phyloP scores from a whole-genome alignment of 2,888 invertebrate species.

The Lordiphosa andalusiaca region DNA sequence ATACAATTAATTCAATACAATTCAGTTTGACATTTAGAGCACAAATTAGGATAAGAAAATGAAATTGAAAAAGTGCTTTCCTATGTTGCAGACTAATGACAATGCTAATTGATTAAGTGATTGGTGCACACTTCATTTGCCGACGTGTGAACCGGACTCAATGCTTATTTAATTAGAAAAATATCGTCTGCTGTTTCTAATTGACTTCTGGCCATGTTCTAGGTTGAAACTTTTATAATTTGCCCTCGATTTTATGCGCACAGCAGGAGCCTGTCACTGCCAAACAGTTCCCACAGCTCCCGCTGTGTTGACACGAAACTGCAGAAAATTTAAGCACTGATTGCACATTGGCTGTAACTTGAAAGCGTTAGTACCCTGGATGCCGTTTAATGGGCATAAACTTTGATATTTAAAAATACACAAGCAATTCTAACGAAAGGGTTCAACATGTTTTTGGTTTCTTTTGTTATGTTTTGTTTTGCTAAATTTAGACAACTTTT shows the following conservation, averaged over 20 bases:
- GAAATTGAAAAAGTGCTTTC: slow-evolving; percentile 33
- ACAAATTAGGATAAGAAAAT: background rate
- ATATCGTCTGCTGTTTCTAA: too few relatives aligned
- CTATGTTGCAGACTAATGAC: slow-evolving; percentile 21
- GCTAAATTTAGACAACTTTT: slow-evolving; percentile 62
- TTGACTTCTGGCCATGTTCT: too few relatives aligned
- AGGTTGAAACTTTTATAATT: background rate
- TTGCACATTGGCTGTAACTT: slow-evolving; percentile 1
- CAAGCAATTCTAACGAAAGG: slow-evolving; percentile 27
- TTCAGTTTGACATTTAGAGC: too few relatives aligned
- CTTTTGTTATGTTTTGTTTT: slow-evolving; percentile 35
- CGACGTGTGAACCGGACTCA: background rate
- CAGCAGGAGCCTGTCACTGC: slow-evolving; percentile 2
- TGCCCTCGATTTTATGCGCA: background rate
- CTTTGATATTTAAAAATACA: slow-evolving; percentile 59
- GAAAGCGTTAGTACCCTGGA: slow-evolving; percentile 18
- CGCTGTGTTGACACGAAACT: background rate
- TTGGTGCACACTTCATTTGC: background rate
- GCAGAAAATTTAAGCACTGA: slow-evolving; percentile 3
- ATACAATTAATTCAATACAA: too few relatives aligned
- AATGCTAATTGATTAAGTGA: slow-evolving; percentile 4
- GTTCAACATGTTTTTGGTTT: slow-evolving; percentile 4
- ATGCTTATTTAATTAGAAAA: slow-evolving; percentile 2
- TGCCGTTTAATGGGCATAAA: slow-evolving; percentile 51
- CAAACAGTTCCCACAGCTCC: background rate